A percentile compares a stretch with the other conserved stretches of the same genome.
Evolutionary conservation across 1,140 invertebrate genomes (phyloP).

Genomic region (Drosophila jambulina): DNA sequence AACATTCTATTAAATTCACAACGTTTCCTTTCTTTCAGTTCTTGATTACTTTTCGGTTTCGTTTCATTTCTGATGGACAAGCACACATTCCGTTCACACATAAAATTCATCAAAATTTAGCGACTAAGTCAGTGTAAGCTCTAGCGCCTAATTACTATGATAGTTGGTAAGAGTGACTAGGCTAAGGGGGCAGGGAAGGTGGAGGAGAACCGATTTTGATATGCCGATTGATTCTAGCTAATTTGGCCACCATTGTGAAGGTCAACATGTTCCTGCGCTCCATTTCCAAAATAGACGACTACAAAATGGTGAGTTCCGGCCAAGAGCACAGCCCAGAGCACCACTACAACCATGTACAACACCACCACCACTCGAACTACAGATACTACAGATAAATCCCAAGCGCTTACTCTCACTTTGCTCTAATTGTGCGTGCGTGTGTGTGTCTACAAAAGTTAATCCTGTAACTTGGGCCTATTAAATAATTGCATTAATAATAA

Average conservation of each 20-base stretch:
- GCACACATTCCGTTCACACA: constrained; percentile 65
- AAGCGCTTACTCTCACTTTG: constrained; percentile 65
- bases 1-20: constrained; percentile 29
- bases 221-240: constrained; percentile 86
- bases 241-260: constrained; percentile 91
- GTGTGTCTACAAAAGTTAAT: constrained; percentile 47
- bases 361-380: constrained; percentile 31
- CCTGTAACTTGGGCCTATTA: constrained; percentile 46
- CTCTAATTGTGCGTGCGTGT: constrained; percentile 56
- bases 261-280: constrained; percentile 98
- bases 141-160: not conserved
- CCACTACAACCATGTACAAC: constrained; percentile 20
- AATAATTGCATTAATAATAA: constrained; percentile 52
- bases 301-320: constrained; percentile 96
- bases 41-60: not conserved
- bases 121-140: constrained; percentile 3
- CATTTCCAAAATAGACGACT: constrained; percentile 99
- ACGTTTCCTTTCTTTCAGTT: constrained; percentile 3
- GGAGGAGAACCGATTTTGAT: constrained; percentile 56
- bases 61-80: constrained; percentile 21
- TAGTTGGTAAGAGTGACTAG: constrained; percentile 12
- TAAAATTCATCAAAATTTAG: constrained; percentile 63
- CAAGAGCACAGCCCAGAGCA: constrained; percentile 40
- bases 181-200: constrained; percentile 7
- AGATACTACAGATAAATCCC: constrained; percentile 47